Conservation (phyloP, 2,888 invertebrate genomes). For the Drosophila bunnanda region DNA sequence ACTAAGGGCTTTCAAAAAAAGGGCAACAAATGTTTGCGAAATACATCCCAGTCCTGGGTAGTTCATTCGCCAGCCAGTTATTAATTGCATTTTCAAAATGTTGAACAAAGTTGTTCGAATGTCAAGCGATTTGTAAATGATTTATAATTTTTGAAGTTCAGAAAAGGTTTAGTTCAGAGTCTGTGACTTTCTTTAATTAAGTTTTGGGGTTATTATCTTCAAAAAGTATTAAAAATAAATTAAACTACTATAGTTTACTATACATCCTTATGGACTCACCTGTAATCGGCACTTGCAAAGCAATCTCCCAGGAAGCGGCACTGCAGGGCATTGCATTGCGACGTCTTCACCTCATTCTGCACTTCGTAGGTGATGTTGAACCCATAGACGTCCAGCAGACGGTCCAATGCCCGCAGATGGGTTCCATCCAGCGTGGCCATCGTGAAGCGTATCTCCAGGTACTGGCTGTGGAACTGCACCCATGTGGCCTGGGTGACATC, state of each 20-base stretch:
- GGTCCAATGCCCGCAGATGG: slow-evolving; percentile 92
- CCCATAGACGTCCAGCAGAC: slow-evolving; percentile 93
- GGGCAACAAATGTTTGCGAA: slow-evolving; percentile 4
- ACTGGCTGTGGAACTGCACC: slow-evolving; percentile 89
- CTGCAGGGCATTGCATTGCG: slow-evolving; percentile 91
- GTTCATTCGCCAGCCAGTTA: slow-evolving; percentile 4
- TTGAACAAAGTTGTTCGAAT: slow-evolving; percentile 1
- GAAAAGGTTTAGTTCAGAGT: neutral
- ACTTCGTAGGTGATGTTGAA: slow-evolving; percentile 97
- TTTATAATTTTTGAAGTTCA: neutral
- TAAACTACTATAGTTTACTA: too few species aligned
- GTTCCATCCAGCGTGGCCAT: slow-evolving; percentile 91
- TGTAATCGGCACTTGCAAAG: slow-evolving; percentile 89
- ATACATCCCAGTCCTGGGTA: neutral
- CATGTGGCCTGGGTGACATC: slow-evolving; percentile 89
- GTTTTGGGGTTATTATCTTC: neutral
- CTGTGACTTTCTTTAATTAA: too few species aligned
- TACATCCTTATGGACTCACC: too few species aligned
- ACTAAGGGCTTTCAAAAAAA: neutral
- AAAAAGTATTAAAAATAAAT: too few species aligned
- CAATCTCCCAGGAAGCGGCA: slow-evolving; percentile 95
- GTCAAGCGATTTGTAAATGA: slow-evolving; percentile 8
- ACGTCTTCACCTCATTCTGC: slow-evolving; percentile 85
- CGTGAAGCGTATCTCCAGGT: slow-evolving; percentile 91
- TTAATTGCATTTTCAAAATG: slow-evolving; percentile 12